A percentile compares a stretch with the other conserved stretches of the same genome.
These are phyloP conservation scores for Ametastegia equiseti DNA, from an alignment of 2,888 invertebrate genomes.

Conservation along the genomic window DNA sequence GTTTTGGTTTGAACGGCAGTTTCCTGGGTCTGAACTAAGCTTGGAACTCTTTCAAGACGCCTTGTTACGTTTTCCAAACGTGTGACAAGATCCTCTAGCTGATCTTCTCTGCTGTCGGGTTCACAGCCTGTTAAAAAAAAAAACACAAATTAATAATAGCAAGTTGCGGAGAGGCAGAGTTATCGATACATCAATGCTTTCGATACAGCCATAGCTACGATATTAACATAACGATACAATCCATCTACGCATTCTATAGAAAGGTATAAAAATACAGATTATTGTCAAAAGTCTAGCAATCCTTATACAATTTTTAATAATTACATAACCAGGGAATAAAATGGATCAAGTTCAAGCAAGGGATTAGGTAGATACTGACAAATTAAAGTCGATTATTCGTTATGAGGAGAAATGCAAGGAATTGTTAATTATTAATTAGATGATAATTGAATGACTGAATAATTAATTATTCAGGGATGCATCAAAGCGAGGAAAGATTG, in stretches of 20 bases:
- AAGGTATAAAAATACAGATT: not conserved
- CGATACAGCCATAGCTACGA: not conserved
- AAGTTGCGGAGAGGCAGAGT: not conserved
- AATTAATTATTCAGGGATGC: not conserved
- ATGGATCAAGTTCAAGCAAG: not conserved
- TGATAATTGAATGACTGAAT: too few species aligned
- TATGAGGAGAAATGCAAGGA: not conserved
- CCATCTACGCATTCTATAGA: not conserved
- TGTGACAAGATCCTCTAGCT: conserved; percentile 84
- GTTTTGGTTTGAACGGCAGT: conserved; percentile 69
- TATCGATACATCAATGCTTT: not conserved
- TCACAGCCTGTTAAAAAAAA: conserved; percentile 64
- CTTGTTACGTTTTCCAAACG: conserved; percentile 87
- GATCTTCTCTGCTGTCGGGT: conserved; percentile 69
- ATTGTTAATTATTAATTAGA: not conserved
- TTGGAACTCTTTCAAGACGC: conserved; percentile 80
- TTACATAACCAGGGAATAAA: not conserved
- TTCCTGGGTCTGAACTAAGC: conserved; percentile 62
- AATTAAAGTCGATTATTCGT: not conserved
- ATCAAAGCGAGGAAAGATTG: not conserved
- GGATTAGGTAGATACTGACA: not conserved
- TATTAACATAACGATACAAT: not conserved
- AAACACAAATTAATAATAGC: not conserved
- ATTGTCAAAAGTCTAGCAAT: not conserved
- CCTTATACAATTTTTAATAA: not conserved